These are phyloP conservation scores for Apocrypta bakeri DNA, from an alignment of 1,140 invertebrate genomes.

Conservation along the genomic window DNA sequence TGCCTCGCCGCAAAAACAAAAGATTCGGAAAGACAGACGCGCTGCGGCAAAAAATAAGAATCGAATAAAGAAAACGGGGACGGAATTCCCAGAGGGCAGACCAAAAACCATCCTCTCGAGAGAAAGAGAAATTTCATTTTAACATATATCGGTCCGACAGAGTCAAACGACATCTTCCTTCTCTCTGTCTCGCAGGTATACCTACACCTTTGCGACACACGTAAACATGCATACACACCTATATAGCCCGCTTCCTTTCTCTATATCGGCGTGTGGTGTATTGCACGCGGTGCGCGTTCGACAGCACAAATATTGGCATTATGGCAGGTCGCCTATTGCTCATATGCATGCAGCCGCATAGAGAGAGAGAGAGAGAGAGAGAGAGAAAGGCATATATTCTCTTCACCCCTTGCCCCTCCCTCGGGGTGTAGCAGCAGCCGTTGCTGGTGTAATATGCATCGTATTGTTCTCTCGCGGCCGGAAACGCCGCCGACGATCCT, in stretches of 20 bases:
- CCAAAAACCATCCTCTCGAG: not conserved
- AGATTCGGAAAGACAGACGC: not conserved
- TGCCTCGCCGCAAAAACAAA: not conserved
- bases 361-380: not conserved
- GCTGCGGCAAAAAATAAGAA: too few species aligned
- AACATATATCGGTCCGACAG: not conserved
- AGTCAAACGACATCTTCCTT: not conserved
- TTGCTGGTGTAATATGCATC: not conserved
- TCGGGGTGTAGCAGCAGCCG: not conserved
- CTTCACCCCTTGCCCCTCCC: too few species aligned
- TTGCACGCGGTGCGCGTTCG: not conserved
- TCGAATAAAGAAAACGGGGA: too few species aligned
- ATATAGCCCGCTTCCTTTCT: too few species aligned
- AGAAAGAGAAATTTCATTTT: not conserved
- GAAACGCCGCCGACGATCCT: conserved; percentile 10
- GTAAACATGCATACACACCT: too few species aligned
- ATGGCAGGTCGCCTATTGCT: conserved; percentile 10
- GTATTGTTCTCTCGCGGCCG: conserved; percentile 9
- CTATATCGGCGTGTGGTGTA: not conserved
- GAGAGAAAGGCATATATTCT: not conserved
- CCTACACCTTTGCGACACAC: too few species aligned
- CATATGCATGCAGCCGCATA: not conserved
- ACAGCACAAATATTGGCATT: conserved; percentile 30
- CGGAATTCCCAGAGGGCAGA: not conserved
- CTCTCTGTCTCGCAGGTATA: not conserved